These are phyloP conservation scores for Hystrix cristata DNA, from an alignment of 2,113 vertebrate species.

Conservation along the genomic window DNA sequence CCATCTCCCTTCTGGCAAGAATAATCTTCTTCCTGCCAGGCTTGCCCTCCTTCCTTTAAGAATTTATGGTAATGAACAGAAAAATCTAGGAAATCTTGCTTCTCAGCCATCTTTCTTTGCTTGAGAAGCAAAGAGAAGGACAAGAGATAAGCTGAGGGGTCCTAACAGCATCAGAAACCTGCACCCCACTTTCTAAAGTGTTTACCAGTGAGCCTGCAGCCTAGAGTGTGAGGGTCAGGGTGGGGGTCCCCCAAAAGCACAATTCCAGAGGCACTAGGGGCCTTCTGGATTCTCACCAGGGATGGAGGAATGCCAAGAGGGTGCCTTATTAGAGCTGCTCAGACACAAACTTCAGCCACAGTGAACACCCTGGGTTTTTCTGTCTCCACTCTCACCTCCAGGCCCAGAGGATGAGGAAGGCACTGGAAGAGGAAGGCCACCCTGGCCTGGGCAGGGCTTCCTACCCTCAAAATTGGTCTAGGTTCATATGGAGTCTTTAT, in stretches of 20 bases:
- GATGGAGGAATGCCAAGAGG: not conserved
- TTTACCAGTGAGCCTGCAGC: not conserved
- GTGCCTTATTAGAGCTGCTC: constrained; percentile 17
- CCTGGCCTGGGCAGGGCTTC: not conserved
- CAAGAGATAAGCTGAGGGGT: not conserved
- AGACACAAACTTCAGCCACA: not conserved
- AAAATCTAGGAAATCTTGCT: not conserved
- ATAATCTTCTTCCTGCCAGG: too few relatives aligned
- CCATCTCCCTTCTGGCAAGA: not conserved
- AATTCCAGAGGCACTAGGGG: not conserved
- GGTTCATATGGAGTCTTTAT: not conserved
- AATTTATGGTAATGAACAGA: not conserved
- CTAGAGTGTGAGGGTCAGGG: not conserved
- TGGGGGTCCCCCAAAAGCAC: not conserved
- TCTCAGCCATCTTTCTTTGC: not conserved
- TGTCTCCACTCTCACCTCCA: not conserved
- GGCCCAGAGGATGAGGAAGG: not conserved
- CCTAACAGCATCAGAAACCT: not conserved
- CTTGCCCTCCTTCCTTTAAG: not conserved
- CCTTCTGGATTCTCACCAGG: not conserved
- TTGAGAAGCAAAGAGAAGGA: constrained; percentile 15
- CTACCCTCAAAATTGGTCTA: not conserved
- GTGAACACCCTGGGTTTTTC: not conserved
- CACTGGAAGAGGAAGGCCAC: not conserved
- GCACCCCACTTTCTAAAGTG: not conserved